Evolutionary conservation across 2,888 invertebrate species (phyloP).

Genomic region (Aethes cnicana): DNA sequence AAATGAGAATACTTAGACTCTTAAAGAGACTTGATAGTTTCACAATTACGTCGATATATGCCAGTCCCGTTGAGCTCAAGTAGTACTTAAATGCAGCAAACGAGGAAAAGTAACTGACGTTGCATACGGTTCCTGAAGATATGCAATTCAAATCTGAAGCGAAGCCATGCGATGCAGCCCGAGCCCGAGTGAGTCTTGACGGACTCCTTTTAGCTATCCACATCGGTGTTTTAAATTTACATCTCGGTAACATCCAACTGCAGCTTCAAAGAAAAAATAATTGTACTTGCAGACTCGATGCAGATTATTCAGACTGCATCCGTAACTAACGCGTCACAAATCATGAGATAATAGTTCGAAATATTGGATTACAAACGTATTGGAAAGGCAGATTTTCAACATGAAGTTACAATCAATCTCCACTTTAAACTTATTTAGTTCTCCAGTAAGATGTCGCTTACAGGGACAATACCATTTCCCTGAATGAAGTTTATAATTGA

Average conservation of each 20-base stretch:
- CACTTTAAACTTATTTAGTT: slow-evolving; percentile 12
- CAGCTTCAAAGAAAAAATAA: slow-evolving; percentile 16
- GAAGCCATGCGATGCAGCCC: slow-evolving; percentile 26
- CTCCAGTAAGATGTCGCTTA: slow-evolving; percentile 4
- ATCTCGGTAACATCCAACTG: slow-evolving; percentile 7
- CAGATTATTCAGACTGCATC: no score
- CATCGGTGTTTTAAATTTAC: slow-evolving; percentile 28
- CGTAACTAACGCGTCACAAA: no score
- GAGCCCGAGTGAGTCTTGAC: slow-evolving; percentile 14
- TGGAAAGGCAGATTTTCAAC: not conserved
- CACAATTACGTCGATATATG: no score
- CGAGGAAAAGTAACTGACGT: slow-evolving; percentile 21
- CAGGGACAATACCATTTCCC: slow-evolving; percentile 11
- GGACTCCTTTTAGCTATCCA: slow-evolving; percentile 27
- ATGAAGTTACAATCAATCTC: not conserved
- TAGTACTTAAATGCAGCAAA: slow-evolving; percentile 18
- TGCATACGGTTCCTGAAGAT: slow-evolving; percentile 29
- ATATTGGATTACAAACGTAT: not conserved
- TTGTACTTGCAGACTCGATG: slow-evolving; percentile 11
- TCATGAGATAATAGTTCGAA: no score
- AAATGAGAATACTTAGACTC: no score
- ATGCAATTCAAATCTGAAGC: slow-evolving; percentile 30
- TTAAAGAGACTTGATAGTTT: no score
- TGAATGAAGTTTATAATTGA: slow-evolving; percentile 10
- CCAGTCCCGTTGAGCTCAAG: no score